Base-by-base conservation (phyloP, 2,113 vertebrate genomes). In the Struthio camelus region DNA sequence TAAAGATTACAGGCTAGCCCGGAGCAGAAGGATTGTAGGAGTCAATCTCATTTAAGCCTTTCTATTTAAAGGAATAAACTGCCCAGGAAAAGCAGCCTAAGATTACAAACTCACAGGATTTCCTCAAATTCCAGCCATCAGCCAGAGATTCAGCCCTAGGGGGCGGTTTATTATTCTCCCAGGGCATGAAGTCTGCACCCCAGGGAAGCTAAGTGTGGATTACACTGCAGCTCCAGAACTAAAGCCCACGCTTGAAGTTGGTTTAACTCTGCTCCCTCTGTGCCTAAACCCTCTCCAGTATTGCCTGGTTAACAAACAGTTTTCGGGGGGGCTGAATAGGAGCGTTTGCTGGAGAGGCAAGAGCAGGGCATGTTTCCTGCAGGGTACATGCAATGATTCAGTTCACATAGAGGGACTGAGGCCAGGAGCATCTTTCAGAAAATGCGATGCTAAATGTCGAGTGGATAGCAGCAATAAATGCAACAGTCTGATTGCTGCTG, bases 21-120 rank as follows among this genome's bases (percentile, higher is more conserved):
- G n/a, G 93, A 90, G 42, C 79, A 96, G 66, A 42, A 72, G 96
- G 94, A 94, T 62, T 93, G 87, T 2, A 95, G 71, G 75, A 91
- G 75, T 91, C 95, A 94, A 97, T 96, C 96, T 90, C 36, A 9
- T 61, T 61, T 96, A 97, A 96, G 90, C 85, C 85, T 91, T 96
- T 96, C 96, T 97, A 96, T 96, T 97, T 96, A 95, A 93, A 94
- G 95, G 59, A 89, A 85, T 93, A 50, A 94, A 96, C 81, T 73
- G 51, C 93, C 89, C 91, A 87, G 93, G 75, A 73, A 96, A 95
- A 93, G 65, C 93, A 85, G 94, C 81, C 89, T 83, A 85, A 96
- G 94, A 97, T 94, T 85, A 96, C 93, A 91, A 95, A 89, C 84
- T 89, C 80, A 25, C 73, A 96, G 95, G 94, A 95, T 96, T 96